Percentiles rank a stretch among this genome's conserved stretches.
phyloP scores from a whole-genome alignment of 2,888 invertebrate genomes.

The Loripinus fragilis region DNA sequence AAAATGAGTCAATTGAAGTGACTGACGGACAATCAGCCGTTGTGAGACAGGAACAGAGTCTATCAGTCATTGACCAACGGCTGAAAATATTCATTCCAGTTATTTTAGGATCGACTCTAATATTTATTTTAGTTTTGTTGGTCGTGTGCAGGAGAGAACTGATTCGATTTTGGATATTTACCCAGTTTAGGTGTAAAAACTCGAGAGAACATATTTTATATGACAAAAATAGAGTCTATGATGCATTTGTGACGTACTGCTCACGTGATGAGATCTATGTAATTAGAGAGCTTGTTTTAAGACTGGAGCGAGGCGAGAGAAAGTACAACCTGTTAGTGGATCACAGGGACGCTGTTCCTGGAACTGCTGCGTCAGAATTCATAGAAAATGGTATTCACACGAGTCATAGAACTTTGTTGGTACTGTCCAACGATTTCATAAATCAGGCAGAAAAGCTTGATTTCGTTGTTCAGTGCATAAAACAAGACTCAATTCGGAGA shows the following conservation, averaged over 20 bases:
- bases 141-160: conserved; percentile 49
- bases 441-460: conserved; percentile 95
- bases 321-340: conserved; percentile 84
- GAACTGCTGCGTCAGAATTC: conserved; percentile 89
- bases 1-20: neutral
- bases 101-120: conserved; percentile 54
- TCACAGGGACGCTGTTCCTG: conserved; percentile 72
- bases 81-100: conserved; percentile 47
- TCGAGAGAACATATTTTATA: conserved; percentile 38
- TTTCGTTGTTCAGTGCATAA: conserved; percentile 86
- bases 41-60: too few relatives aligned
- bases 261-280: conserved; percentile 91
- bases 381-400: conserved; percentile 94
- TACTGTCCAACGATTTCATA: conserved; percentile 94
- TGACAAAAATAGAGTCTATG: conserved; percentile 85
- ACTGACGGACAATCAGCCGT: neutral
- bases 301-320: conserved; percentile 91
- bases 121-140: conserved; percentile 52
- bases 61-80: conserved; percentile 2
- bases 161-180: conserved; percentile 44
- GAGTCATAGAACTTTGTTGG: conserved; percentile 93
- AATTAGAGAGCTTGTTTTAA: conserved; percentile 91
- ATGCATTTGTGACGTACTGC: conserved; percentile 95
- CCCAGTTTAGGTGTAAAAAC: conserved; percentile 38
- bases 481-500: conserved; percentile 46